Base-by-base conservation (phyloP, 2,888 invertebrate genomes). In the Psococerastis gibbosa region DNA sequence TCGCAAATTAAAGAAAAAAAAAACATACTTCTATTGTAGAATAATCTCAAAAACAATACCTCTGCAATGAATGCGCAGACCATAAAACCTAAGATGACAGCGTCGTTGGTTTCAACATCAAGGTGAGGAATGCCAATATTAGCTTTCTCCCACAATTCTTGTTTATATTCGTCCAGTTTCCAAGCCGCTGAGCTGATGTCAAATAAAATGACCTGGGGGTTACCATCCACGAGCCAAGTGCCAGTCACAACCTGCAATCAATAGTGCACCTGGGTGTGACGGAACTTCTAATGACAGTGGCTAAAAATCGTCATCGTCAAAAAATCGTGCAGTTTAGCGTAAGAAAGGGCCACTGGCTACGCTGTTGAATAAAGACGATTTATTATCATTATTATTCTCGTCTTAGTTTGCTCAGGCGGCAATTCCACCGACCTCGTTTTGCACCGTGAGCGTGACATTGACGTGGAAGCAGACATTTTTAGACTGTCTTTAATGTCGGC, bases 211-310 rank as follows among this genome's bases (percentile, higher is more conserved):
- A 99, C 81, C 62, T 92, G 92, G 0, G 98, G 98, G 66, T 94
- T 97, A n/a, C 98, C 98, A 57, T 99, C 98, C 2, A 99, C 98
- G 41, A 99, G 64, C 98, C 98, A 98, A 2, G 94, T 80, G n/a
- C 98, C 98, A 23, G 88, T 91, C 56, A 85, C 78, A 8, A 92
- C 69, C 82, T 85, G 56, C 18, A 57, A 54, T n/a, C n/a, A n/a
- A n/a, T n/a, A n/a, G n/a, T n/a, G n/a, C n/a, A n/a, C n/a, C n/a
- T n/a, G n/a, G n/a, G n/a, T n/a, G n/a, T n/a, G n/a, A n/a, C n/a
- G n/a, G n/a, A n/a, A n/a, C n/a, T n/a, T n/a, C n/a, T n/a, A n/a
- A n/a, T n/a, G n/a, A n/a, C n/a, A n/a, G n/a, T n/a, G n/a, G n/a
- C n/a, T n/a, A n/a, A n/a, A n/a, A n/a, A n/a, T n/a, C n/a, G n/a